Evolutionary conservation across 2,888 invertebrate species (phyloP), one percentile per base, ranked within the genome.

Genomic region (Tetragonula carbonaria): DNA sequence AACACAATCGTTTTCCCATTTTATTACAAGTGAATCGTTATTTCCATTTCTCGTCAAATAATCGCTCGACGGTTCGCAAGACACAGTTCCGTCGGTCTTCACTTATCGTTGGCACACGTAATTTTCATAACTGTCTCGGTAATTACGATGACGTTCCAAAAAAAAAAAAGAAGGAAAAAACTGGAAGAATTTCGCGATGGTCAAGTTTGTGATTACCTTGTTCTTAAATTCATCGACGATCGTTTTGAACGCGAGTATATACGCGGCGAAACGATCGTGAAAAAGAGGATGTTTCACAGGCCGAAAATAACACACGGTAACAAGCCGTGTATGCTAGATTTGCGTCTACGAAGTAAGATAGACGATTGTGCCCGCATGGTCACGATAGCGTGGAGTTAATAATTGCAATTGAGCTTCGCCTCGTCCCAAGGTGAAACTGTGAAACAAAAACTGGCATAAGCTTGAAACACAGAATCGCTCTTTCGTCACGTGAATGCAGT

Each of bases 321-420:
- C 11, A 11, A 33, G 14, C n/a, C 14, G 5, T 3, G 33, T 38
- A 38, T 0, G 33, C 33, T 18, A 18, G 71, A 21, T 50, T 50
- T 8, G 21, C n/a, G 65, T 66, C 18, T 28, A 50, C 51, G 57
- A 62, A 13, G n/a, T 13, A n/a, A 70, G 62, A 21, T 45, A 33
- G 68, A 28, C 62, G 38, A 38, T 38, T 38, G 8, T 33, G 76
- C 21, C 23, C 21, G 33, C 57, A n/a, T 33, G 23, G 67, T 33
- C 75, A 11, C 28, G 75, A 28, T 16, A 76, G 33, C 21, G 59
- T 33, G 68, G 50, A 68, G 53, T 71, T 74, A 80, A 80, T 88
- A 82, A 74, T 80, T 80, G 66, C 81, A 74, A 80, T 59, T 66
- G 59, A 74, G 68, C 38, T 82, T 59, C 50, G 45, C 55, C 18